Conservation (phyloP, 2,888 invertebrate species). For the Dasysyrphus albostriatus region DNA sequence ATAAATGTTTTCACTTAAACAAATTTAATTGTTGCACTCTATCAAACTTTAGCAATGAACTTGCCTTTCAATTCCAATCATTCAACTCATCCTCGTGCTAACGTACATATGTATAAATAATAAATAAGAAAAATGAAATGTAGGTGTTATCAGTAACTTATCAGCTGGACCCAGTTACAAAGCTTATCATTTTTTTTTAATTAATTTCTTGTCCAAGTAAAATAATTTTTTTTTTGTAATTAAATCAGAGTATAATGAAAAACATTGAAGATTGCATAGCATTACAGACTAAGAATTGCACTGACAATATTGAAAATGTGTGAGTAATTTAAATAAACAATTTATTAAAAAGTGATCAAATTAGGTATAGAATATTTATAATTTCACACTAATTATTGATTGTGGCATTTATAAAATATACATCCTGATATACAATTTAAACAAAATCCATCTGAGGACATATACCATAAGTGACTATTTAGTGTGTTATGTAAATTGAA, state of each 20-base stretch:
- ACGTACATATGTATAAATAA: no score
- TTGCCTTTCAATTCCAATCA: slow-evolving; percentile 12
- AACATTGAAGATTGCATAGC: slow-evolving; percentile 1
- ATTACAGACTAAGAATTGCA: background rate
- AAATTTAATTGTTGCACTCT: background rate
- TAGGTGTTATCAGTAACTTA: background rate
- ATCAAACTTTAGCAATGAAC: slow-evolving; percentile 4
- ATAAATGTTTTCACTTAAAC: no score
- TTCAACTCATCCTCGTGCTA: background rate
- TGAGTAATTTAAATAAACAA: background rate
- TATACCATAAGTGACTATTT: no score
- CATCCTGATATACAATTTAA: no score
- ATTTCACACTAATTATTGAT: background rate
- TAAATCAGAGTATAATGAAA: background rate
- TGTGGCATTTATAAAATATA: background rate
- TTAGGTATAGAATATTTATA: background rate
- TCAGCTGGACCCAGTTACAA: slow-evolving; percentile 13
- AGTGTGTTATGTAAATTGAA: no score
- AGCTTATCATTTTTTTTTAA: slow-evolving; percentile 4
- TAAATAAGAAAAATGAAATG: background rate
- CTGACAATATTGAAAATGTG: background rate
- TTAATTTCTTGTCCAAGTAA: background rate
- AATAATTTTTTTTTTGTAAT: background rate
- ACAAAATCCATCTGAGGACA: no score
- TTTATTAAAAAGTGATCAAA: background rate